Conservation (phyloP, 2,888 invertebrate genomes). For the Archaeoteleia sp. region DNA sequence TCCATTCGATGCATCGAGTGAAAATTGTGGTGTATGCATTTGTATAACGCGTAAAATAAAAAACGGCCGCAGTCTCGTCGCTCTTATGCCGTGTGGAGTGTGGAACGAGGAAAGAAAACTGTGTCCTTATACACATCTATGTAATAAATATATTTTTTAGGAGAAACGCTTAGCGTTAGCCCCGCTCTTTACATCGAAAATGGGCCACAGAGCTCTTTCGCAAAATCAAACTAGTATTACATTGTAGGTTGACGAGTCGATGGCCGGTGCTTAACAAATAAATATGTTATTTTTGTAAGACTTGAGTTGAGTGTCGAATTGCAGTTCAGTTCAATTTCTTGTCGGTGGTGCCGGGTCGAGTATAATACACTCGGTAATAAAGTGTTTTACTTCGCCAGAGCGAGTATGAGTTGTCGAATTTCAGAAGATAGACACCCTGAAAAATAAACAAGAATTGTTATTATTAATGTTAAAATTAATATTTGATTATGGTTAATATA, state of each 20-base stretch:
- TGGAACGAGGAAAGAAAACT: constrained; percentile 13
- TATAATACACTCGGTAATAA: constrained; percentile 99
- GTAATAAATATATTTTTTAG: constrained; percentile 58
- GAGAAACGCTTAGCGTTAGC: constrained; percentile 31
- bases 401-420: constrained; percentile 99
- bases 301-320: constrained; percentile 23
- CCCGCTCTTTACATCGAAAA: constrained; percentile 55
- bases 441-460: constrained; percentile 23
- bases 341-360: constrained; percentile 76
- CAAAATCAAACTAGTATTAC: constrained; percentile 67
- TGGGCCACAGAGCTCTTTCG: constrained; percentile 57
- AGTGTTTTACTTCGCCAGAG: constrained; percentile 99
- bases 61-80: background rate
- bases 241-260: constrained; percentile 57
- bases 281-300: constrained; percentile 51
- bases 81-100: background rate
- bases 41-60: background rate
- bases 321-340: constrained; percentile 36
- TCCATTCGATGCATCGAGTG: background rate
- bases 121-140: constrained; percentile 22
- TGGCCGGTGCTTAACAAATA: constrained; percentile 63
- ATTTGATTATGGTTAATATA: too few relatives aligned
- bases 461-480: constrained; percentile 5
- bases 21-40: background rate
- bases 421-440: constrained; percentile 96